Base-by-base conservation (phyloP, 2,113 vertebrate species). In the Lepidothrix coronata region DNA sequence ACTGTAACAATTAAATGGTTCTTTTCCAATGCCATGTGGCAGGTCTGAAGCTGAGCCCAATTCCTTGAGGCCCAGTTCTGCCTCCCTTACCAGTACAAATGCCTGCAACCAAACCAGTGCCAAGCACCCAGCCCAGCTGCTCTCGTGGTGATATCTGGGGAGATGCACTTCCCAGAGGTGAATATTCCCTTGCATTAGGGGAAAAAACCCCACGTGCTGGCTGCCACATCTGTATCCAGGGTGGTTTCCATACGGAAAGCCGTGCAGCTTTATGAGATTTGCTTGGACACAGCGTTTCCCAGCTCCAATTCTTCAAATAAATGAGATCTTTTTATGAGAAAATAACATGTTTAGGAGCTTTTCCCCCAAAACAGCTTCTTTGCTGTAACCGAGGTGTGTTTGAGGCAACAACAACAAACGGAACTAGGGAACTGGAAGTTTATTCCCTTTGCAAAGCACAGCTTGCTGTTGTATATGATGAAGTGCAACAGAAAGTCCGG, bases 391-490 rank as follows among this genome's bases (percentile, higher is more conserved):
- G n/a, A 70, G 90, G 76, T 71, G 68, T 16, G n/a, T 91, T 4
- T 63, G 74, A 94, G 83, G 82, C 52, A 77, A 89, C 9, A 30
- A 55, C 58, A 25, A 79, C 90, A 91, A 83, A 61, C 8, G 8
- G 90, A 16, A 62, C 43, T 3, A 5, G 44, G 57, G 78, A 71
- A 72, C 31, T 70, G 46, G 77, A 58, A 79, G 73, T 77, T 91
- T 41, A 72, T 65, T 66, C 78, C 7, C 66, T 67, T 33, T 71
- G 87, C 41, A 41, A 43, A 85, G 85, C 70, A n/a, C 57, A 39
- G 74, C 67, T 94, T 78, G 73, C 84, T 79, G 71, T 35, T 89
- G 93, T 44, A 28, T 68, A 63, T 61, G 85, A 95, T 80, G 95
- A 84, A 96, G 84, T 65, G 89, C 51, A 27, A 27, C 48, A 68